These are phyloP conservation scores for Patella depressa DNA, from an alignment of 2,888 invertebrate genomes.

Conservation along the genomic window DNA sequence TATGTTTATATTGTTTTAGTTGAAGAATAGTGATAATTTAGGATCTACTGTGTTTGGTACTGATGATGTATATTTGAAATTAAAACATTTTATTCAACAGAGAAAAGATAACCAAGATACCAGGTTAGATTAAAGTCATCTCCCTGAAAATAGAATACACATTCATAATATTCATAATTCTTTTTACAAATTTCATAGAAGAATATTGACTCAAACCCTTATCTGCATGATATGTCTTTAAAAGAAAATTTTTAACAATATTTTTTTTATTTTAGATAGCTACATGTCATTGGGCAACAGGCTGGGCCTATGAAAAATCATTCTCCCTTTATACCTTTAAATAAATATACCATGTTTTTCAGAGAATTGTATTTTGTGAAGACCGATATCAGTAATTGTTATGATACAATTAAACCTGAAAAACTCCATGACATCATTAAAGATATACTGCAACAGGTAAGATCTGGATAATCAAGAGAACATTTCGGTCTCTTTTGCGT, in stretches of 20 bases:
- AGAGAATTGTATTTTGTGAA: slow-evolving; percentile 64
- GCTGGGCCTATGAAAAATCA: too few relatives aligned
- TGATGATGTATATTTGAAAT: slow-evolving; percentile 50
- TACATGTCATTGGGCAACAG: too few relatives aligned
- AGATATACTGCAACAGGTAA: slow-evolving; percentile 44
- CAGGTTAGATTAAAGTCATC: slow-evolving; percentile 14
- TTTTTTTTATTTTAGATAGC: too few relatives aligned
- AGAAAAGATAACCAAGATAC: slow-evolving; percentile 16
- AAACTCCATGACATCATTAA: slow-evolving; percentile 52
- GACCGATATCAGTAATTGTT: slow-evolving; percentile 64
- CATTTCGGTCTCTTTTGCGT: too few relatives aligned
- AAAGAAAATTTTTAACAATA: too few relatives aligned
- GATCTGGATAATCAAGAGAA: background rate
- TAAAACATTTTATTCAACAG: slow-evolving; percentile 41
- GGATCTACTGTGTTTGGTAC: slow-evolving; percentile 55
- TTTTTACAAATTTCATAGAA: background rate
- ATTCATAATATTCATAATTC: too few relatives aligned
- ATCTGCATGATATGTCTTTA: too few relatives aligned
- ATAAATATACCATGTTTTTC: slow-evolving; percentile 15
- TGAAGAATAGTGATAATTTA: slow-evolving; percentile 19
- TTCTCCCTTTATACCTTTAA: too few relatives aligned
- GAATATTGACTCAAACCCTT: too few relatives aligned
- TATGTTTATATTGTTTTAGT: too few relatives aligned
- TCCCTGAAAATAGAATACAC: background rate
- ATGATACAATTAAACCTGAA: slow-evolving; percentile 58